Evolutionary conservation across 1,140 invertebrate genomes (phyloP), one percentile per base, ranked within the genome.

Genomic region (Musca vetustissima): DNA sequence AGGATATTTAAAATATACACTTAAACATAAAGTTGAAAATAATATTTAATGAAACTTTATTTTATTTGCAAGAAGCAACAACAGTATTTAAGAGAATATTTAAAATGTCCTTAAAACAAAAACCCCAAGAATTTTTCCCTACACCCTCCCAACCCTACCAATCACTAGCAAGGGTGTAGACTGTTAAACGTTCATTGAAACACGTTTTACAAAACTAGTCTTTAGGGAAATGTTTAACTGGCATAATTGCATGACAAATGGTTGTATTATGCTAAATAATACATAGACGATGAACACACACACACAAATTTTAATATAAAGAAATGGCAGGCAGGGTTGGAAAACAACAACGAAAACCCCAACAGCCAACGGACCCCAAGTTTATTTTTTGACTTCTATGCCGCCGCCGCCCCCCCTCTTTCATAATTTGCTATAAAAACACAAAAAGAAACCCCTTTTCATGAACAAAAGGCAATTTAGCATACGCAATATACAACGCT

Each of bases 231-330:
- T 61, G 57, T 61, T 61, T 61, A 61, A 61, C 57, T 61, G 57
- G 28, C 57, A 61, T 61, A 61, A 61, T 61, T 61, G 57, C 57
- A 61, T 61, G 57, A 61, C 57, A 61, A 61, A 61, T 61, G 57
- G 57, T 61, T 61, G 57, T 61, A 61, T 61, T 61, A 61, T 61
- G 57, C 21, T 61, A 61, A 61, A 61, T 61, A 43, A 43, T 43
- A 43, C 36, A 43, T 61, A 61, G 32, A 61, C 57, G 36, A 61
- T 36, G 24, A 61, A 61, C 19, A 61, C 57, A 36, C n/a, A 17
- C 57, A 61, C 36, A 43, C 11, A 43, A 1, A 43, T 43, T 43
- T 13, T 9, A 13, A 13, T 11, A 43, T 43, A 43, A 43, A 43
- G 36, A 43, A 43, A 43, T 43, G 28, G 28, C 28, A 43, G 4